Base-by-base conservation (phyloP, 2,888 invertebrate species). In the Polymixis flavicincta region DNA sequence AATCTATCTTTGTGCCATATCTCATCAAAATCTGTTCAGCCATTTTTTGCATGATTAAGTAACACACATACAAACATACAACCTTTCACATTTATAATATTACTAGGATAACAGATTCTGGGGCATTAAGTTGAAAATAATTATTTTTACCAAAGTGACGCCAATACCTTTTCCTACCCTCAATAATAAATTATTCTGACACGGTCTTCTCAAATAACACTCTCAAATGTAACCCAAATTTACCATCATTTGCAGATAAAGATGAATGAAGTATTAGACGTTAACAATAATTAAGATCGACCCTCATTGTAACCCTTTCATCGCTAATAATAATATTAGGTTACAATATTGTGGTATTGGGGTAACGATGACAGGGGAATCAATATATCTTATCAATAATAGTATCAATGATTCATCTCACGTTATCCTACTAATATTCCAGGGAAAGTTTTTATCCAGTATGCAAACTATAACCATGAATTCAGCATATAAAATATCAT, bases 211-310 rank as follows among this genome's bases (percentile, higher is more conserved):
- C 42, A 55, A 60, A 37, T 54, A 32, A 37, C 32, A 50, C 9
- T 37, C 52, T 28, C 25, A 17, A 73, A 80, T 80, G 50, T 67
- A 80, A 73, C 50, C 59, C 28, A 25, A 13, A 80, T 80, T 48
- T 42, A n/a, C 25, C 25, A 0, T 42, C 25, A 66, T 74, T 80
- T 28, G 32, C 9, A 65, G 42, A 65, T 68, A 50, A 59, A 63
- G 42, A 59, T 63, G 68, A 61, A 69, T 37, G 28, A 68, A 75
- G 42, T 73, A 65, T 83, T 70, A 65, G 59, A 68, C 61, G 65
- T 50, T 65, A 76, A 71, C 71, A 54, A 69, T 76, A 71, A 85
- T 85, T 82, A 71, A 61, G 61, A 69, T 66, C 83, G 60, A 69
- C 76, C 77, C 77, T 48, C 7, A 61, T 76, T 64, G 13, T 57